These are phyloP conservation scores for Anaspis maculata DNA, from an alignment of 2,888 invertebrate genomes.

Conservation along the genomic window DNA sequence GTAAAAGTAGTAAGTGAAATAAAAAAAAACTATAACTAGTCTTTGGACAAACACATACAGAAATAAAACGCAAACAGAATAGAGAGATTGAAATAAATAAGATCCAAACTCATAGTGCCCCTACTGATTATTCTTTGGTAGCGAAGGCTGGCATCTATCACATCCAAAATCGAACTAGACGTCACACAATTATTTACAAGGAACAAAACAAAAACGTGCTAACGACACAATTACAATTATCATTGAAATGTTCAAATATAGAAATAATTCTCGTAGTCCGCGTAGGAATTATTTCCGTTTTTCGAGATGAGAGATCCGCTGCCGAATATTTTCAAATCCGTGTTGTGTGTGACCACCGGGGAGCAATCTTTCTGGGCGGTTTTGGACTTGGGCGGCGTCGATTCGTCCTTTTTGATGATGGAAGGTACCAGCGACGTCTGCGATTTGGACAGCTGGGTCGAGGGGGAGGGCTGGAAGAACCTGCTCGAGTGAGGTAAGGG, in stretches of 20 bases:
- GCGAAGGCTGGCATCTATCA: conserved; percentile 13
- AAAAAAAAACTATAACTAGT: conserved; percentile 9
- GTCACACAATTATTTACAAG: conserved; percentile 15
- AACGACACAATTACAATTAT: not conserved
- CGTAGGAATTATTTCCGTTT: conserved; percentile 43
- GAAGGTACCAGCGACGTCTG: conserved; percentile 32
- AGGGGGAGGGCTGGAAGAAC: conserved; percentile 32
- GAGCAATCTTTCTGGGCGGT: conserved; percentile 17
- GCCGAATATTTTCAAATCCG: conserved; percentile 29
- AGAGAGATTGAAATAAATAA: conserved; percentile 1
- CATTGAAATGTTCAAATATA: conserved; percentile 46
- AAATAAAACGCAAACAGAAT: conserved; percentile 4
- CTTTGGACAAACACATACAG: conserved; percentile 12
- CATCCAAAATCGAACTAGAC: conserved; percentile 20
- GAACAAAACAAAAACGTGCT: conserved; percentile 3
- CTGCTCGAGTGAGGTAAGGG: too few species aligned
- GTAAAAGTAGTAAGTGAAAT: too few species aligned
- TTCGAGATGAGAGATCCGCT: conserved; percentile 24
- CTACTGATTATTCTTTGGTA: conserved; percentile 12
- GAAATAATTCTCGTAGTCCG: conserved; percentile 59
- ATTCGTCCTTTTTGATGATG: conserved; percentile 28
- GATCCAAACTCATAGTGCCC: not conserved
- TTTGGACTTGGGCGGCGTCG: conserved; percentile 13
- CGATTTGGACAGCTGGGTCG: conserved; percentile 39
- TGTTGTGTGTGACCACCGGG: conserved; percentile 23